Evolutionary conservation across 2,888 invertebrate species (phyloP).

Genomic region (Bellardia pandia): DNA sequence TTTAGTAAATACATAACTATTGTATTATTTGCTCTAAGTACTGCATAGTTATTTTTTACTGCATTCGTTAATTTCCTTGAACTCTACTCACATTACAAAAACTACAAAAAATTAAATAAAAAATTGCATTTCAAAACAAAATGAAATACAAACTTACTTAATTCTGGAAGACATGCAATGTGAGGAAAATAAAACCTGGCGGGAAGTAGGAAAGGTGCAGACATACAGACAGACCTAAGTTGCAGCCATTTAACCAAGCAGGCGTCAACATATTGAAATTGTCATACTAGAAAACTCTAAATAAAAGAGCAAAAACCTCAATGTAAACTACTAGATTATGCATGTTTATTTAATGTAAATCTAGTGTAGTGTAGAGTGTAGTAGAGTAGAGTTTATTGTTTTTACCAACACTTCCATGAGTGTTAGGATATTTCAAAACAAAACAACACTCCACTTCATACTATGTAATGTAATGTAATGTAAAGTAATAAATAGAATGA

Average conservation of each 20-base stretch:
- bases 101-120: slow-evolving; percentile 1
- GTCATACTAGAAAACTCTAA: slow-evolving; percentile 38
- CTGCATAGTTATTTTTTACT: slow-evolving; percentile 6
- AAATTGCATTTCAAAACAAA: not conserved
- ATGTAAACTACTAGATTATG: slow-evolving; percentile 21
- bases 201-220: not conserved
- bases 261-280: slow-evolving; percentile 55
- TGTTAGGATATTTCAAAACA: not conserved
- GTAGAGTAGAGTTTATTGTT: slow-evolving; percentile 36
- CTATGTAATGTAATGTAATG: not conserved
- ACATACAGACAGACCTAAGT: not conserved
- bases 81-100: slow-evolving; percentile 61
- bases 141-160: not conserved
- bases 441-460: slow-evolving; percentile 1
- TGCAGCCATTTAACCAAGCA: slow-evolving; percentile 15
- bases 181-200: not conserved
- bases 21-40: not conserved
- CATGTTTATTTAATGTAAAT: slow-evolving; percentile 38
- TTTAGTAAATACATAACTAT: not conserved
- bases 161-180: not conserved
- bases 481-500: slow-evolving; percentile 16
- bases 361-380: slow-evolving; percentile 1
- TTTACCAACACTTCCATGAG: slow-evolving; percentile 36
- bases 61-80: slow-evolving; percentile 68
- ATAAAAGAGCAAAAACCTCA: slow-evolving; percentile 57